Evolutionary conservation across 2,113 vertebrate species (phyloP).

Genomic region (Seriola aureovittata): DNA sequence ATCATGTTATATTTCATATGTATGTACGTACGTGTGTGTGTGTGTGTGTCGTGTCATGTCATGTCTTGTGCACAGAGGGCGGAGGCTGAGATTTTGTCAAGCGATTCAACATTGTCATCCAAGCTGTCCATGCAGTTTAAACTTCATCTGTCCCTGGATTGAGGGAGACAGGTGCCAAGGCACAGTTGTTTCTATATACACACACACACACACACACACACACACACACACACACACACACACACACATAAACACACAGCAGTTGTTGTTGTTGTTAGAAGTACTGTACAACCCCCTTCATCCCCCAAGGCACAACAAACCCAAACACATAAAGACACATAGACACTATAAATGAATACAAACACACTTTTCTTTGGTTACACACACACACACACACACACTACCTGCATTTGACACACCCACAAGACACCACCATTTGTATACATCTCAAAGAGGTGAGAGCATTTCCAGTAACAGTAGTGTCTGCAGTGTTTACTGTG

Average conservation of each 20-base stretch:
- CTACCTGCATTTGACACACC: background rate
- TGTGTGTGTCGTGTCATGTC: conserved; percentile 3
- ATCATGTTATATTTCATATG: conserved; percentile 34
- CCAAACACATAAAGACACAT: background rate
- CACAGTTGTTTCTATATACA: conserved; percentile 59
- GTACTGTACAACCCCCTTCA: conserved; percentile 4
- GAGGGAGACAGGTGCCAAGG: conserved; percentile 79
- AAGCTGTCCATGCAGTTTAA: conserved; percentile 74
- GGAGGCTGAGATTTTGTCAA: conserved; percentile 44
- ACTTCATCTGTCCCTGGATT: conserved; percentile 64
- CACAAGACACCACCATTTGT: background rate
- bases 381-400: background rate
- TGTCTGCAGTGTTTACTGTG: background rate
- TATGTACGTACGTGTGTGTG: conserved; percentile 1
- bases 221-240: conserved; percentile 7
- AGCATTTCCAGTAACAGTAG: background rate
- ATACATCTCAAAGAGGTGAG: background rate
- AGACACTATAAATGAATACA: conserved; percentile 22
- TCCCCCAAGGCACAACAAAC: background rate
- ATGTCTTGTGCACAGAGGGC: conserved; percentile 18
- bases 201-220: conserved; percentile 9
- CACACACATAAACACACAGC: background rate
- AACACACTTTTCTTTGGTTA: background rate
- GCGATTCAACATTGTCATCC: conserved; percentile 61
- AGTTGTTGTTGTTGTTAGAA: conserved; percentile 32